phyloP scores from a whole-genome alignment of 2,797 vertebrate genomes.

The Bufotes viridis region DNA sequence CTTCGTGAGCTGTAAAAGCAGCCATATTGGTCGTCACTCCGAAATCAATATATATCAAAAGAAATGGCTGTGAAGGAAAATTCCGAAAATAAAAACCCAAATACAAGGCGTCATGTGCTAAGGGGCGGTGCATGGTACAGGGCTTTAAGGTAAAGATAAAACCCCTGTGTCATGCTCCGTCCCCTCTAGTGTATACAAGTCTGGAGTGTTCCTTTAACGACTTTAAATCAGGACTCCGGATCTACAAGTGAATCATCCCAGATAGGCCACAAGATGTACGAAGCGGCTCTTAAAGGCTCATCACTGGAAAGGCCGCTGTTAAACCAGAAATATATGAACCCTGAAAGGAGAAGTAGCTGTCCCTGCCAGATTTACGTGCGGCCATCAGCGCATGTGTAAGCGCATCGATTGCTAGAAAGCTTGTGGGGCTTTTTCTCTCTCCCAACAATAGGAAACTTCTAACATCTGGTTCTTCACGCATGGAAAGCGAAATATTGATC shows the following conservation, averaged over 20 bases:
- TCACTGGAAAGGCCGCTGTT: background rate
- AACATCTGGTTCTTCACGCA: constrained; percentile 97
- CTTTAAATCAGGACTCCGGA: background rate
- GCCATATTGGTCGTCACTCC: background rate
- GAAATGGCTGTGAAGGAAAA: background rate
- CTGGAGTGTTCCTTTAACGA: background rate
- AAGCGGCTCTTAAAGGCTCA: constrained; percentile 8
- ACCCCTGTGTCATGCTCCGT: background rate
- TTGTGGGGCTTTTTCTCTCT: constrained; percentile 75
- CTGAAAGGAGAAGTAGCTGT: constrained; percentile 63
- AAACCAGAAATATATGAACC: constrained; percentile 14
- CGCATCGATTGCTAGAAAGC: constrained; percentile 90
- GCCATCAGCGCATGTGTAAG: constrained; percentile 75
- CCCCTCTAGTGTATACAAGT: background rate
- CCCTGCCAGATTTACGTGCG: constrained; percentile 68
- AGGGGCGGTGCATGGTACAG: too few relatives aligned
- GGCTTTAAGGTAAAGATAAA: background rate
- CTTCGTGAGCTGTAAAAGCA: background rate
- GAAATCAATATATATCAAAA: background rate
- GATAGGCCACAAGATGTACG: background rate
- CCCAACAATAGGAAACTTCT: constrained; percentile 88
- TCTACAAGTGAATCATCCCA: background rate
- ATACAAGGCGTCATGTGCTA: too few relatives aligned
- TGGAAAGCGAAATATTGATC: constrained; percentile 97
- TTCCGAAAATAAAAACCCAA: too few relatives aligned